These are phyloP conservation scores for Ornithoptera priamus DNA, from an alignment of 2,888 invertebrate species.

Conservation along the genomic window DNA sequence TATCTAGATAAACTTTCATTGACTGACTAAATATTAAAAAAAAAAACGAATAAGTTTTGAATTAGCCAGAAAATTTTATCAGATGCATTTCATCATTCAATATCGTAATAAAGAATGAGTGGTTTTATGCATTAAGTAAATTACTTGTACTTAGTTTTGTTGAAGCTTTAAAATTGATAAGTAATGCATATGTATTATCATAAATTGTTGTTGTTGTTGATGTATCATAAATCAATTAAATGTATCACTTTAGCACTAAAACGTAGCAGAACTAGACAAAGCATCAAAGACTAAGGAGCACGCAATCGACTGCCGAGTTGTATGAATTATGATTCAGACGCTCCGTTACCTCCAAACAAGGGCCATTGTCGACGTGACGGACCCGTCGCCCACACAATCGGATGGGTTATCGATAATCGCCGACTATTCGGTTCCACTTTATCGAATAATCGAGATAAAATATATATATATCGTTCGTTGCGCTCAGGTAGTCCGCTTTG, in stretches of 20 bases:
- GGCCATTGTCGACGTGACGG: constrained; percentile 64
- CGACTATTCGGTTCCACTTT: constrained; percentile 46
- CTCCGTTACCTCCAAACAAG: constrained; percentile 49
- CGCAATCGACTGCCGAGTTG: constrained; percentile 48
- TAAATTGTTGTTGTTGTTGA: too few species aligned
- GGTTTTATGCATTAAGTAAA: too few species aligned
- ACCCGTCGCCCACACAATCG: constrained; percentile 62
- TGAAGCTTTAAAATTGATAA: too few species aligned
- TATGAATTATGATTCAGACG: constrained; percentile 59
- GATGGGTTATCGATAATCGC: constrained; percentile 51
- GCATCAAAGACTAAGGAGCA: constrained; percentile 39
- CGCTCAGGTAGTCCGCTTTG: constrained; percentile 69
- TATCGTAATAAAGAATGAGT: too few species aligned
- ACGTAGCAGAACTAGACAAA: constrained; percentile 1
- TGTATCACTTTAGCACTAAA: background rate
- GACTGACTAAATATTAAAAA: too few species aligned
- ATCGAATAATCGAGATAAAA: constrained; percentile 34
- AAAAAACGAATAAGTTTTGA: too few species aligned
- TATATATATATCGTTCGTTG: constrained; percentile 34
- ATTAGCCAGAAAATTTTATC: too few species aligned
- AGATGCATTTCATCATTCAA: too few species aligned
- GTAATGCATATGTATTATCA: too few species aligned
- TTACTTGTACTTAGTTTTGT: too few species aligned
- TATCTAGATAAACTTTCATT: too few species aligned
- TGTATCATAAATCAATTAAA: too few species aligned